A percentile compares a stretch with the other conserved stretches of the same genome.
phyloP scores from a whole-genome alignment of 2,797 vertebrate species.

The Scomberomorus guttatus region DNA sequence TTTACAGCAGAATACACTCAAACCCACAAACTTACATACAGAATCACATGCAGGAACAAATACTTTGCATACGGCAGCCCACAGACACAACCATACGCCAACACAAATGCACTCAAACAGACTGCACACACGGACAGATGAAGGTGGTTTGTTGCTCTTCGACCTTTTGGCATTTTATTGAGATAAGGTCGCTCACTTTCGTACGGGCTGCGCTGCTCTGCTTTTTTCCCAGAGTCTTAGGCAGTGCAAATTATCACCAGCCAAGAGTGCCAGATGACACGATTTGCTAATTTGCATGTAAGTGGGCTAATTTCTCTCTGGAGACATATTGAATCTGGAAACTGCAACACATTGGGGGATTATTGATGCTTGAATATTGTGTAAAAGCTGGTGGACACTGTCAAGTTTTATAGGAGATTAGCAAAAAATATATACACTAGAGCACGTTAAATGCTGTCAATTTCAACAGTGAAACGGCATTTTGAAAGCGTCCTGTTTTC shows the following conservation, averaged over 20 bases:
- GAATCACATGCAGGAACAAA: slow-evolving; percentile 6
- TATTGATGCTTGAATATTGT: not conserved
- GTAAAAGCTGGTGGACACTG: not conserved
- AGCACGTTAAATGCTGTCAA: too few relatives aligned
- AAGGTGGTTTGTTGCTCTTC: slow-evolving; percentile 24
- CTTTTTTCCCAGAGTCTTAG: slow-evolving; percentile 2
- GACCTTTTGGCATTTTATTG: slow-evolving; percentile 66
- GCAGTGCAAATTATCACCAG: slow-evolving; percentile 19
- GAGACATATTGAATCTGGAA: slow-evolving; percentile 11
- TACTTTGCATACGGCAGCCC: not conserved
- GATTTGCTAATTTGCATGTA: slow-evolving; percentile 48
- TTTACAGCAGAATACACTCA: slow-evolving; percentile 27
- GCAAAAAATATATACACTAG: not conserved
- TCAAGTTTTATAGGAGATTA: not conserved
- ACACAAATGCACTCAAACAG: slow-evolving; percentile 16
- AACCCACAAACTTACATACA: slow-evolving; percentile 13
- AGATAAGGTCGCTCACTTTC: slow-evolving; percentile 33
- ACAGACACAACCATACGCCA: not conserved
- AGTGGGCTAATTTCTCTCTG: slow-evolving; percentile 47
- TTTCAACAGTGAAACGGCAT: not conserved
- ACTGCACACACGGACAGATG: not conserved
- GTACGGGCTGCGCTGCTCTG: slow-evolving; percentile 3
- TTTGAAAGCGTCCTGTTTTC: too few relatives aligned
- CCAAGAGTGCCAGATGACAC: slow-evolving; percentile 25
- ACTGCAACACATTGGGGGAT: not conserved